Conservation (phyloP, 2,888 invertebrate genomes). For the Noctuana brunneofusca region DNA sequence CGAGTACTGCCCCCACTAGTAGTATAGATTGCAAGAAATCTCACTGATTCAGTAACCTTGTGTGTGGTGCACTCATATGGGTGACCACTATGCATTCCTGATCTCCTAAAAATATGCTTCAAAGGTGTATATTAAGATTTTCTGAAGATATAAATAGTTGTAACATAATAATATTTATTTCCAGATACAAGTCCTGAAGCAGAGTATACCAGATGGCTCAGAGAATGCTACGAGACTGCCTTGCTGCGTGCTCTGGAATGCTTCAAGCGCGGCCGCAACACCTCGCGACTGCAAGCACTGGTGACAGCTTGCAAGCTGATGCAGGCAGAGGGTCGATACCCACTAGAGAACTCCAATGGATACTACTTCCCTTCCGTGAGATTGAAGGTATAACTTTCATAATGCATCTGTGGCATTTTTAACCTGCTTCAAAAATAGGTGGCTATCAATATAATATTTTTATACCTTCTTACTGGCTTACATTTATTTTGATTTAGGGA, state of each 20-base stretch:
- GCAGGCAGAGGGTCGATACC: constrained; percentile 87
- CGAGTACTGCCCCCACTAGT: no score
- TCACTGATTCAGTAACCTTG: no score
- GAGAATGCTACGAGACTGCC: constrained; percentile 86
- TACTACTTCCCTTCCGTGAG: constrained; percentile 86
- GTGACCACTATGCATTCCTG: no score
- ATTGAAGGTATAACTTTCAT: constrained; percentile 78
- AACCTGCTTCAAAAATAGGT: no score
- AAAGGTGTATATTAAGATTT: no score
- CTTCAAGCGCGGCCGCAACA: constrained; percentile 76
- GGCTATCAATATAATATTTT: no score
- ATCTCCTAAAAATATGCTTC: no score
- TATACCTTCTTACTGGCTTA: no score
- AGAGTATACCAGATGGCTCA: constrained; percentile 87
- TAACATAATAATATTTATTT: neutral
- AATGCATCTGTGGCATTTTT: neutral
- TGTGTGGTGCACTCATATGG: no score
- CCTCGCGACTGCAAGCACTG: constrained; percentile 84
- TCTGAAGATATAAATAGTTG: no score
- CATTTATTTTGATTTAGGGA: no score
- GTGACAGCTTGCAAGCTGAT: constrained; percentile 89
- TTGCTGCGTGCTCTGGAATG: constrained; percentile 83
- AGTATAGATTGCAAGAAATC: no score
- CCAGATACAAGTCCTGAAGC: constrained; percentile 79
- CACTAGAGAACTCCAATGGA: constrained; percentile 79